A percentile compares a stretch with the other conserved stretches of the same genome.
phyloP scores from a whole-genome alignment of 1,140 invertebrate species.

The Belonocnema kinseyi region DNA sequence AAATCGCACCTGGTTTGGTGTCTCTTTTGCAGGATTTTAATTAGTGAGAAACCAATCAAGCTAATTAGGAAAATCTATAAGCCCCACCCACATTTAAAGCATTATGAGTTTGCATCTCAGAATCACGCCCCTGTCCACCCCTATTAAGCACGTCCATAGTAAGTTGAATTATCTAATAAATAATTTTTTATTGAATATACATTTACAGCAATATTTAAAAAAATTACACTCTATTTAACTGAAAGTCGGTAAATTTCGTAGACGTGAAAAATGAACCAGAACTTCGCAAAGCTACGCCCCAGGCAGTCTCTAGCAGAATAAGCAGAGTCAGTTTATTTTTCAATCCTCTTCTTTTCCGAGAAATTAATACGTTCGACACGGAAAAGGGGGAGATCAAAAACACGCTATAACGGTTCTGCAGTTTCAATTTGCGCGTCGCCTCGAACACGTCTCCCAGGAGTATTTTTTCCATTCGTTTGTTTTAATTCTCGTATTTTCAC shows the following conservation, averaged over 20 bases:
- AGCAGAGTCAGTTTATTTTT: slow-evolving; percentile 23
- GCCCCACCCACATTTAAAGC: too few relatives aligned
- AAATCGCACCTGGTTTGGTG: too few relatives aligned
- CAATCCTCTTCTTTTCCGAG: slow-evolving; percentile 13
- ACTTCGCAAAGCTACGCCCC: slow-evolving; percentile 9
- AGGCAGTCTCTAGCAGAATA: slow-evolving; percentile 8
- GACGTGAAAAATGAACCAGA: slow-evolving; percentile 7
- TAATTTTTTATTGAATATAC: too few relatives aligned
- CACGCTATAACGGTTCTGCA: slow-evolving; percentile 7
- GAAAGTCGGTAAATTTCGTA: not conserved
- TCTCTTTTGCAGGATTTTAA: too few relatives aligned
- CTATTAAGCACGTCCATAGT: too few relatives aligned
- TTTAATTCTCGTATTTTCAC: slow-evolving; percentile 58
- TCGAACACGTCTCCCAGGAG: slow-evolving; percentile 61
- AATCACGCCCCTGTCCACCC: too few relatives aligned
- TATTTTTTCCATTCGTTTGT: slow-evolving; percentile 56
- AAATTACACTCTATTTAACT: slow-evolving; percentile 13
- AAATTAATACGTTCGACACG: slow-evolving; percentile 27
- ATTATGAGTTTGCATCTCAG: too few relatives aligned
- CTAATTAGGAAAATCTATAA: too few relatives aligned
- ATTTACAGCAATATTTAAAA: not conserved
- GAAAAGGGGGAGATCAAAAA: not conserved
- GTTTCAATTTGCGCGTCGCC: slow-evolving; percentile 63
- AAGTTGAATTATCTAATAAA: too few relatives aligned
- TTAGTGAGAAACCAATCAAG: too few relatives aligned